Evolutionary conservation across 2,797 vertebrate genomes (phyloP).

Genomic region (Schizothorax lantsangensis): DNA sequence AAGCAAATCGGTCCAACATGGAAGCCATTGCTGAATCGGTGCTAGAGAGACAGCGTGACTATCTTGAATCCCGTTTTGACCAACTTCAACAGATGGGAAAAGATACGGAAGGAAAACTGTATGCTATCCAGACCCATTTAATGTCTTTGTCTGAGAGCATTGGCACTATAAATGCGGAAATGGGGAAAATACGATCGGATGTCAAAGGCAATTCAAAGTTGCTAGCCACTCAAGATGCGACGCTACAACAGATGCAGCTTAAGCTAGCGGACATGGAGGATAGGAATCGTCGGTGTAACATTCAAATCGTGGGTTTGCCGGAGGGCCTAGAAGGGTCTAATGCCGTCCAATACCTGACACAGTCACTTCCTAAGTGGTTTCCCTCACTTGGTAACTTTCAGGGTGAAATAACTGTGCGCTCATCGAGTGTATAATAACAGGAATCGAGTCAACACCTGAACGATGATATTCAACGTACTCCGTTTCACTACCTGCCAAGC

Average conservation of each 20-base stretch:
- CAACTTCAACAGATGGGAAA: neutral
- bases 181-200: neutral
- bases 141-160: neutral
- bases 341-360: neutral
- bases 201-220: neutral
- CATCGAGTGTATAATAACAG: neutral
- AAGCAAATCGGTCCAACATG: too few species aligned
- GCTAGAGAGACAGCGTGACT: neutral
- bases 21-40: too few species aligned
- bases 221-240: neutral
- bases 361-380: neutral
- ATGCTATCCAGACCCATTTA: neutral
- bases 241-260: neutral
- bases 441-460: neutral
- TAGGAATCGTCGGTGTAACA: neutral
- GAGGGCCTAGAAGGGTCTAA: neutral
- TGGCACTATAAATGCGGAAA: neutral
- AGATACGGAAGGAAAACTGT: neutral
- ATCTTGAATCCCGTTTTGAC: neutral
- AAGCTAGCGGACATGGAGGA: neutral
- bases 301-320: neutral
- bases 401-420: neutral
- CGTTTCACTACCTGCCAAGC: neutral
- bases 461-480: neutral
- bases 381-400: neutral